Conservation (phyloP, 2,113 vertebrate genomes). For the Gymnocephalus cernua region DNA sequence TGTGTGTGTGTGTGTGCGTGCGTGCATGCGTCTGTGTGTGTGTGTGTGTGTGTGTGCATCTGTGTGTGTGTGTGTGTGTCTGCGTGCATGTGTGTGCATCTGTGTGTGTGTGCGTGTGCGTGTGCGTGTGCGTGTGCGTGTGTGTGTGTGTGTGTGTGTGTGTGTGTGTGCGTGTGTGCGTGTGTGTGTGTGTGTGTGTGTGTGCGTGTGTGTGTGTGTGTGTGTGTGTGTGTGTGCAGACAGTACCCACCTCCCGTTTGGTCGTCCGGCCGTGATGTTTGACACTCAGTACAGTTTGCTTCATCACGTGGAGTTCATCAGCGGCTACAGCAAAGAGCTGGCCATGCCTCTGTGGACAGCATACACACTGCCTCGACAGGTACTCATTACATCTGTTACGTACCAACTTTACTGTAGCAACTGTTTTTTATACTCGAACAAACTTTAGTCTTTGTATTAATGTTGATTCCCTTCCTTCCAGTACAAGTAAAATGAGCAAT, state of each 20-base stretch:
- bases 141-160: background rate
- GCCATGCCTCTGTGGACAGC: conserved; percentile 95
- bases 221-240: conserved; percentile 79
- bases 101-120: background rate
- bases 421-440: background rate
- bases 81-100: background rate
- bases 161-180: background rate
- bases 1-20: background rate
- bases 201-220: background rate
- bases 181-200: background rate
- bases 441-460: background rate
- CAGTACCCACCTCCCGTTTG: conserved; percentile 89
- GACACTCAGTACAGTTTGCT: conserved; percentile 90
- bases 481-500: too few relatives aligned
- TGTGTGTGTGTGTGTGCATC: background rate
- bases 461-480: background rate
- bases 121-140: conserved; percentile 20
- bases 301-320: conserved; percentile 93
- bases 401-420: background rate
- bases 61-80: background rate
- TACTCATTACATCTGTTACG: conserved; percentile 49
- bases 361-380: conserved; percentile 91
- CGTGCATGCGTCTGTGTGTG: background rate
- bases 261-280: conserved; percentile 93
- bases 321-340: conserved; percentile 92